phyloP scores from a whole-genome alignment of 2,113 vertebrate species.

The Illadopsis cleaveri region DNA sequence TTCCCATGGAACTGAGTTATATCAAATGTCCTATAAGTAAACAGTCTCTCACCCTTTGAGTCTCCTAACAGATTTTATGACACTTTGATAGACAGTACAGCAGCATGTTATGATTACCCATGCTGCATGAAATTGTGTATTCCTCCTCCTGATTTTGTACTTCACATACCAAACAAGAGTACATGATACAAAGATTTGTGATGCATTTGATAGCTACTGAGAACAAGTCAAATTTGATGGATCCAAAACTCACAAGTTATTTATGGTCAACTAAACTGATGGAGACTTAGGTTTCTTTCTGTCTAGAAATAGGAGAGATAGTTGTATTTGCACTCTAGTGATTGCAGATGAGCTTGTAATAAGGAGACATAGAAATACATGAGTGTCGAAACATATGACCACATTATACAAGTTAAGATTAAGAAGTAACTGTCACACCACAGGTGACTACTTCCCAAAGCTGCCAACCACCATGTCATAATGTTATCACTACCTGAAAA shows the following conservation, averaged over 20 bases:
- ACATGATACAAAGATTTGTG: not conserved
- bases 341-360: not conserved
- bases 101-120: not conserved
- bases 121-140: not conserved
- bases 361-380: not conserved
- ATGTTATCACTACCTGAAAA: not conserved
- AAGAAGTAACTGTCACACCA: not conserved
- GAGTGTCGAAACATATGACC: not conserved
- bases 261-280: not conserved
- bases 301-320: not conserved
- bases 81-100: constrained; percentile 20
- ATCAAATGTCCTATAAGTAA: not conserved
- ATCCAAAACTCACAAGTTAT: not conserved
- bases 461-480: not conserved
- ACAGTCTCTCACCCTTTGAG: not conserved
- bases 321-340: not conserved
- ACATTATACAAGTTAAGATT: not conserved
- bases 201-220: not conserved
- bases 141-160: not conserved
- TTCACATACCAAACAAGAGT: not conserved
- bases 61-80: not conserved
- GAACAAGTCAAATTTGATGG: not conserved
- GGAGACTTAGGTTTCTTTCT: not conserved
- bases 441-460: not conserved
- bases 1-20: not conserved